Evolutionary conservation across 2,888 invertebrate genomes (phyloP), one percentile per base, ranked within the genome.

Genomic region (Agrochola lota): DNA sequence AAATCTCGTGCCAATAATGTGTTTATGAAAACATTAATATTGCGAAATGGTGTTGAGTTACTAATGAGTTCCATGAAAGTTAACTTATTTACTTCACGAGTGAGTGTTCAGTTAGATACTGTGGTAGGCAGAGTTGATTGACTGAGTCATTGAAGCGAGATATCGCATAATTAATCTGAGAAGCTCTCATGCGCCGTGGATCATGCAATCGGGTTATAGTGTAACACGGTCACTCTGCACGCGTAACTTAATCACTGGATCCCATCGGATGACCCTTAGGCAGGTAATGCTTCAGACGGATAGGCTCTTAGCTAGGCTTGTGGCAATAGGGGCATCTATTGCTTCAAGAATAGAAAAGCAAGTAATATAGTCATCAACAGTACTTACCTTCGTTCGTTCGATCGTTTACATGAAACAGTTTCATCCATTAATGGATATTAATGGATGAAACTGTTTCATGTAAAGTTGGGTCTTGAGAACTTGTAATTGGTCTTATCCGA

Each of bases 161-260:
- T 68, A 63, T 81, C 57, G 35, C 81, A 35, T 85, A 85, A 81
- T 81, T 85, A 85, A 81, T 68, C 67, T 52, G 62, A 81, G 67
- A 73, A 81, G 81, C 81, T 73, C 81, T 85, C 64, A 67, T 67
- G 66, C 17, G 57, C 73, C 20, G 49, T 67, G 35, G 74, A 57
- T n/a, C 67, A 57, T 43, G 35, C 81, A 60, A 77, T 72, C 60
- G n/a, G 35, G 40, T 74, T 81, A 81, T 55, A 57, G 40, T 7
- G 60, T 49, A 49, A 64, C 59, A 23, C 57, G 64, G 60, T 66
- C 82, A 69, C 46, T 85, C 59, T 74, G 64, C 35, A 59, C 11
- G 9, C 8, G 60, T 81, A 81, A 85, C 82, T 66, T 20, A 64
- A 74, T 85, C 68, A 57, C 57, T 64, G 23, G 12, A 59, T 35